Evolutionary conservation across 2,888 invertebrate genomes (phyloP), one percentile per base, ranked within the genome.

Genomic region (Parthenolecanium corni): DNA sequence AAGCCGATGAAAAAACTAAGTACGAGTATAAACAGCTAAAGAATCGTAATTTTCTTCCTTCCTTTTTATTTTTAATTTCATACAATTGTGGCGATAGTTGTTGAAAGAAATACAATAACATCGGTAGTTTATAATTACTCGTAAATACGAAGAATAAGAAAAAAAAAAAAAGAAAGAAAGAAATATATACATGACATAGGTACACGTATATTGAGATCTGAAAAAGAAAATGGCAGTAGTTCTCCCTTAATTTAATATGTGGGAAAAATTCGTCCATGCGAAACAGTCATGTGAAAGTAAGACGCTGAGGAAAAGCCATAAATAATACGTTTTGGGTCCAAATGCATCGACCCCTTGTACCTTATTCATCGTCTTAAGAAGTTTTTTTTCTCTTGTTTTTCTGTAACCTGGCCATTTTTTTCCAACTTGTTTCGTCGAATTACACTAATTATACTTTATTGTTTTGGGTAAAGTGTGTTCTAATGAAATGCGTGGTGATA

Each of bases 241-340:
- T 4, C 31, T 31, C 31, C 31, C 31, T 31, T 31, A 31, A 31
- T n/a, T 42, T 42, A 42, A 36, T 57, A 47, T 57, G 47, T 46
- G 46, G 57, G 47, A 36, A 57, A 57, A 47, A 46, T 47, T 46
- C 57, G 57, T 4, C 57, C 44, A 57, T 23, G 57, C 57, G 57
- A 44, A 57, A 57, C 57, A 57, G 9, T 46, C 57, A 57, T 57
- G 57, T 57, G 57, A 57, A 57, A 57, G 47, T 57, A 57, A 57
- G 57, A 46, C 57, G 47, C 57, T 57, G 11, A 23, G 9, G 46
- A 44, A 20, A 44, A 44, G 46, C 18, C 11, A 44, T 18, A 44
- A 44, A 44, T 44, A 44, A 31, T 31, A 31, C 31, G 31, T 31
- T 31, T 31, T 31, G 31, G 31, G 9, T 6, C 31, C 31, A 31